Conservation (phyloP, 2,797 vertebrate species). For the Muscicapa comitata region DNA sequence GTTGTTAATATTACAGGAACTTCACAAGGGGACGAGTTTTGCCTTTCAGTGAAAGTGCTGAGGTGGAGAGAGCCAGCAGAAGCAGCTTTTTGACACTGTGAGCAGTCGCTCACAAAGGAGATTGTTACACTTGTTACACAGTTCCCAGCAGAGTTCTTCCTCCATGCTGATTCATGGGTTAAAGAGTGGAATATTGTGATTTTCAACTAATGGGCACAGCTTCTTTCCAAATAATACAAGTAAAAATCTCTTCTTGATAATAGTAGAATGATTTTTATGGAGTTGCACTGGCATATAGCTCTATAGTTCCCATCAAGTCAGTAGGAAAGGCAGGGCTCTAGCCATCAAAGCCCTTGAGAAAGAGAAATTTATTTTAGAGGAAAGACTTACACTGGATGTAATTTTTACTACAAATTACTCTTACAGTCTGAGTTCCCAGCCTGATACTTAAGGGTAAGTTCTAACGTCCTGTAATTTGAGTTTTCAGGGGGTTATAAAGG, state of each 20-base stretch:
- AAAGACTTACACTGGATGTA: background rate
- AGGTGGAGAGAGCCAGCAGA: background rate
- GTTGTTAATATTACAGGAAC: constrained; percentile 12
- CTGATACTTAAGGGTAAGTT: background rate
- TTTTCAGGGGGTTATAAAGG: background rate
- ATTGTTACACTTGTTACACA: background rate
- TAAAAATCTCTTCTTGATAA: background rate
- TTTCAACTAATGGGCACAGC: background rate
- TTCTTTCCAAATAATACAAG: background rate
- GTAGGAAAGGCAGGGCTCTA: background rate
- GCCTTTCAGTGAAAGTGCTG: background rate
- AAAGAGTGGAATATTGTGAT: background rate
- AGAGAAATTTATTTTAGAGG: constrained; percentile 4
- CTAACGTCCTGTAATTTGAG: background rate
- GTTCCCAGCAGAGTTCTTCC: background rate
- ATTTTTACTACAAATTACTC: constrained; percentile 13
- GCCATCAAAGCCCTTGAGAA: background rate
- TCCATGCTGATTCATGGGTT: background rate
- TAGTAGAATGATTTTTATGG: background rate
- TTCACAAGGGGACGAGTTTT: background rate
- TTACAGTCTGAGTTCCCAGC: background rate
- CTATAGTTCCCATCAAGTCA: constrained; percentile 8
- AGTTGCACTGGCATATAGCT: background rate
- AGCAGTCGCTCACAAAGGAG: background rate
- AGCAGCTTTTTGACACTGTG: background rate